Conservation (phyloP, 2,888 invertebrate genomes). For the Monochamus alternatus region DNA sequence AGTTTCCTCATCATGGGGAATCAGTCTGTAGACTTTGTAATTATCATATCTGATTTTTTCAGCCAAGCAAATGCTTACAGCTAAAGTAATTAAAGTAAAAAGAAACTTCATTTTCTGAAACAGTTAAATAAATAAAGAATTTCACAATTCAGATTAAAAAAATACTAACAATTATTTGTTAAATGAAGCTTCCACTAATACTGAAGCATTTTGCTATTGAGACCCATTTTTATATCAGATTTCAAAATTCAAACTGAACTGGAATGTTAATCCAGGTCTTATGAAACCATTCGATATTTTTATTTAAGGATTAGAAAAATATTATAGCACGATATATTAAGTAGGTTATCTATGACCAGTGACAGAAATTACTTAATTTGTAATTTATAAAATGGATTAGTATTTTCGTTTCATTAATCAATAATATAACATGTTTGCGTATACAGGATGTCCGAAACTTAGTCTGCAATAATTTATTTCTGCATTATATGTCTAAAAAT, state of each 20-base stretch:
- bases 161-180: no score
- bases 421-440: no score
- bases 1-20: constrained; percentile 53
- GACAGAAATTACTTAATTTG: neutral
- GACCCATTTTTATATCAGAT: no score
- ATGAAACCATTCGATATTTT: neutral
- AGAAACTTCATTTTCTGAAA: constrained; percentile 22
- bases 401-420: no score
- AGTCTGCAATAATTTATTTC: no score
- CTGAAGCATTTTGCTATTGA: no score
- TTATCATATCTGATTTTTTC: constrained; percentile 54
- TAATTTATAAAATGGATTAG: constrained; percentile 12
- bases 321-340: neutral
- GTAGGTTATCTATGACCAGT: neutral
- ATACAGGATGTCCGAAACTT: no score
- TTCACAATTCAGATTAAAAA: no score
- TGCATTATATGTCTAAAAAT: no score
- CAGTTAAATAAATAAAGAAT: neutral
- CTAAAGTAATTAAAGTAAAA: neutral
- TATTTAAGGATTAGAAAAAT: neutral
- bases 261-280: neutral
- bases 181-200: no score
- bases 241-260: no score
- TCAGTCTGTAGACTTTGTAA: constrained; percentile 61
- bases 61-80: neutral